Conservation (phyloP, 2,888 invertebrate genomes). For the Gastracanthus pulcherrimus region DNA sequence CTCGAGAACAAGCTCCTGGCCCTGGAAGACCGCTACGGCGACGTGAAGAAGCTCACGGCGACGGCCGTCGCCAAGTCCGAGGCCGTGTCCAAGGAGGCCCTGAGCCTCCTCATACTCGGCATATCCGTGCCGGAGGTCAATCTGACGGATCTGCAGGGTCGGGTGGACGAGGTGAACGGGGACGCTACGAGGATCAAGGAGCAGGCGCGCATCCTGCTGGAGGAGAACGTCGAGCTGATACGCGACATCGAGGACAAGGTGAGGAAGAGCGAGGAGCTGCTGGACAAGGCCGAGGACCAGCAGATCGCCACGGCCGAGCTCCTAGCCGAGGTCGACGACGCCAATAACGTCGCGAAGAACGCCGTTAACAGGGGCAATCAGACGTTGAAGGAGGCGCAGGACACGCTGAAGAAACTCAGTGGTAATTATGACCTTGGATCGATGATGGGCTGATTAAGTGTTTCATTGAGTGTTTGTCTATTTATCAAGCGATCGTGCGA, state of each 20-base stretch:
- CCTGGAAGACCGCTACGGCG: constrained; percentile 84
- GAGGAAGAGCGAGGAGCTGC: constrained; percentile 82
- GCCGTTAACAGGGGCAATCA: constrained; percentile 92
- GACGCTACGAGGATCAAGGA: constrained; percentile 80
- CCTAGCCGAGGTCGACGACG: constrained; percentile 87
- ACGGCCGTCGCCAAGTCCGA: constrained; percentile 87
- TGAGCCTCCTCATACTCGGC: constrained; percentile 88
- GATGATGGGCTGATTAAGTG: no score
- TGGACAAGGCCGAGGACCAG: constrained; percentile 83
- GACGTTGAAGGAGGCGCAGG: constrained; percentile 88
- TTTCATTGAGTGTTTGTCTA: no score
- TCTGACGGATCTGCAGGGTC: constrained; percentile 83
- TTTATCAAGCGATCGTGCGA: no score
- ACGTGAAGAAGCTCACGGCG: constrained; percentile 85
- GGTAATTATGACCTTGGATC: no score
- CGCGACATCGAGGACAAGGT: constrained; percentile 84
- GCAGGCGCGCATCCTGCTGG: constrained; percentile 82
- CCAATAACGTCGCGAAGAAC: constrained; percentile 87
- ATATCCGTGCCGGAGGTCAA: constrained; percentile 89
- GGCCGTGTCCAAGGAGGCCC: constrained; percentile 89
- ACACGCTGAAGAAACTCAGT: constrained; percentile 87
- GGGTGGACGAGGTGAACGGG: constrained; percentile 84
- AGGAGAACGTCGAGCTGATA: constrained; percentile 80
- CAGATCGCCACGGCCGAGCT: constrained; percentile 90
- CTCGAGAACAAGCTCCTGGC: constrained; percentile 78